Evolutionary conservation across 2,113 vertebrate species (phyloP).

Genomic region (Phasianus colchicus): DNA sequence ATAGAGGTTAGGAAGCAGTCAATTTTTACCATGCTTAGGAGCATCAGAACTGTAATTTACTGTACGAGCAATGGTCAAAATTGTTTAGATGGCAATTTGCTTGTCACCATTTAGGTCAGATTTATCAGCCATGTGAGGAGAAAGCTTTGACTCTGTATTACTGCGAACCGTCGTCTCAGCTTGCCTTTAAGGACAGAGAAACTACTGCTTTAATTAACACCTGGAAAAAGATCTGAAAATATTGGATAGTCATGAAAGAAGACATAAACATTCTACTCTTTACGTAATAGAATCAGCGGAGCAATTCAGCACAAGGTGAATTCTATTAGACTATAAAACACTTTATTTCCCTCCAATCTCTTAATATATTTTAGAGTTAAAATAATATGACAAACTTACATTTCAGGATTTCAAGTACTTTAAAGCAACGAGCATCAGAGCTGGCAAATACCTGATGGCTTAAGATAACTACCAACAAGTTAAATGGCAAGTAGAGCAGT

Average conservation of each 20-base stretch:
- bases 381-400: neutral
- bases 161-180: neutral
- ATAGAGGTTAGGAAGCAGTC: neutral
- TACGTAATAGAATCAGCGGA: neutral
- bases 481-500: neutral
- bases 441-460: neutral
- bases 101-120: neutral
- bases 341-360: neutral
- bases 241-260: neutral
- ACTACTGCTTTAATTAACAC: neutral
- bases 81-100: neutral
- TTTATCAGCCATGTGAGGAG: neutral
- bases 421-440: neutral
- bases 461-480: neutral
- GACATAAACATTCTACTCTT: neutral
- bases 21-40: neutral
- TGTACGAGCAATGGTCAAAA: neutral
- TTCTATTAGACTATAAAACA: neutral
- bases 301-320: neutral
- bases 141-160: neutral
- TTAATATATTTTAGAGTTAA: neutral
- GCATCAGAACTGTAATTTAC: neutral
- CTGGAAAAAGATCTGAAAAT: neutral
- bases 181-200: neutral
- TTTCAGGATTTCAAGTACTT: neutral